These are phyloP conservation scores for Siphonodentalium dalli DNA, from an alignment of 2,888 invertebrate species.

Conservation along the genomic window DNA sequence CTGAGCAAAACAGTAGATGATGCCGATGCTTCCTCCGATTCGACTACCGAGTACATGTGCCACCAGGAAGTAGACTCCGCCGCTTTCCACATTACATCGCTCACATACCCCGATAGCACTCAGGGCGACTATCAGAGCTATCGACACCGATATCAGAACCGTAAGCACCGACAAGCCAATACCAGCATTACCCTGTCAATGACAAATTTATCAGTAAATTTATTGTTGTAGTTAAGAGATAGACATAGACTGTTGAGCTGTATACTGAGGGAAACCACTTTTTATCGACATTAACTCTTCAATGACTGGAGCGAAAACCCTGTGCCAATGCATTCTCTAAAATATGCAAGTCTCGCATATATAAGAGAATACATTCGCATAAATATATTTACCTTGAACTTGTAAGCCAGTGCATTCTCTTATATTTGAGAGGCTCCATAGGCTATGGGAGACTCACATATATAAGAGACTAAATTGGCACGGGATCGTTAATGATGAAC, in stretches of 20 bases:
- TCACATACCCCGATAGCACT: constrained; percentile 97
- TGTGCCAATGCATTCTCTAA: no score
- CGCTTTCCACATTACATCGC: constrained; percentile 91
- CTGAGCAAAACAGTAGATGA: constrained; percentile 96
- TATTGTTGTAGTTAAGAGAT: neutral
- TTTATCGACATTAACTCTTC: no score
- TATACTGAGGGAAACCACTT: neutral
- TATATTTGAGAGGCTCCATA: no score
- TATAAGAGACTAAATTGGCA: no score
- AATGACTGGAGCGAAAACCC: no score
- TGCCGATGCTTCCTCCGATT: constrained; percentile 89
- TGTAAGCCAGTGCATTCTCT: no score
- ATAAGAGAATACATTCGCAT: no score
- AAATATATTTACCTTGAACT: no score
- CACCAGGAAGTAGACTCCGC: constrained; percentile 95
- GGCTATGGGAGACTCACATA: no score
- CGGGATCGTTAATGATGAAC: no score
- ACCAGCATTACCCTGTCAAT: constrained; percentile 68
- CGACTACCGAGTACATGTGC: constrained; percentile 93
- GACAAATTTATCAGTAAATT: constrained; percentile 1
- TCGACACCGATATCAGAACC: constrained; percentile 74
- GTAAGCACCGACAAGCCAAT: constrained; percentile 67
- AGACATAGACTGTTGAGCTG: no score
- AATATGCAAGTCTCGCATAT: no score
- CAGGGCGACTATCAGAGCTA: constrained; percentile 89